phyloP scores from a whole-genome alignment of 2,888 invertebrate species.

The Andrena hattorfiana region DNA sequence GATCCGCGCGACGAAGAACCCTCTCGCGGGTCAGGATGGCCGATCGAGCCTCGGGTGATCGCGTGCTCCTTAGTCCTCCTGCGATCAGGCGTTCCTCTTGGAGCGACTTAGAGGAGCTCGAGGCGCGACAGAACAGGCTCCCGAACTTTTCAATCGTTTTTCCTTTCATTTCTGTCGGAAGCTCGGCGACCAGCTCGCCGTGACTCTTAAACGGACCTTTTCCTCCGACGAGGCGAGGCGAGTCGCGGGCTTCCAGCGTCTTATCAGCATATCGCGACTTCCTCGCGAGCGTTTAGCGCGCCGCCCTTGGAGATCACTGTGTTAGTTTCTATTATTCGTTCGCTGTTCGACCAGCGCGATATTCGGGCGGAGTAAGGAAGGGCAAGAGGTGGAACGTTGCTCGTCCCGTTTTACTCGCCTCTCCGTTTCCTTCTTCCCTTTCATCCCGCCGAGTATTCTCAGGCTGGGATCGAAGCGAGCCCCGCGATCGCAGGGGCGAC shows the following conservation, averaged over 20 bases:
- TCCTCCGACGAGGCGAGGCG: background rate
- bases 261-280: background rate
- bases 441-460: slow-evolving; percentile 9
- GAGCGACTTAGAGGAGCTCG: no score
- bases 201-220: background rate
- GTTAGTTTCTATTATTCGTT: background rate
- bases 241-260: slow-evolving; percentile 28
- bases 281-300: slow-evolving; percentile 1
- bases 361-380: no score
- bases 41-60: background rate
- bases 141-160: no score
- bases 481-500: slow-evolving; percentile 31
- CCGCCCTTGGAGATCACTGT: slow-evolving; percentile 10
- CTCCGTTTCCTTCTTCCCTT: background rate
- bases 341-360: no score
- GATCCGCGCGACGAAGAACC: slow-evolving; percentile 19
- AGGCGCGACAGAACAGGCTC: no score
- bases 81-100: no score
- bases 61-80: no score
- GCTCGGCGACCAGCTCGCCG: no score
- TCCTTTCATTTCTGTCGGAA: no score
- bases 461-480: background rate
- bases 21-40: slow-evolving; percentile 21
- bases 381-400: no score
- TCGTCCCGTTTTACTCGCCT: no score